These are phyloP conservation scores for Rhyacichthys aspro DNA, from an alignment of 2,797 vertebrate species.

Conservation along the genomic window DNA sequence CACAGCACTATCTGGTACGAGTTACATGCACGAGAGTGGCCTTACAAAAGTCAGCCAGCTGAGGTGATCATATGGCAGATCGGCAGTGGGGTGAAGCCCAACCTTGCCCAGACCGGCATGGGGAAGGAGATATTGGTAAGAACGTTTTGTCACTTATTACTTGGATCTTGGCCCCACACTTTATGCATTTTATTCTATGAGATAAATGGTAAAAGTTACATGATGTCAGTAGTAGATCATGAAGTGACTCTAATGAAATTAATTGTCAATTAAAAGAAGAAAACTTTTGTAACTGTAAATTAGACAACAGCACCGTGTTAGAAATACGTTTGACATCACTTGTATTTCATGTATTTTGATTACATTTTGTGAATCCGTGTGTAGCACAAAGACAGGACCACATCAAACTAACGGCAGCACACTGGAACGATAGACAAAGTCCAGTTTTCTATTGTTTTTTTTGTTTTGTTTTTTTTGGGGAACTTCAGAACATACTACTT, in stretches of 20 bases:
- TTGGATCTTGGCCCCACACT: neutral
- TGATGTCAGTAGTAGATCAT: neutral
- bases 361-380: neutral
- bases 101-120: conserved; percentile 96
- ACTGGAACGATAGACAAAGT: too few species aligned
- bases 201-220: neutral
- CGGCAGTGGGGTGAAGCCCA: conserved; percentile 95
- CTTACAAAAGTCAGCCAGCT: conserved; percentile 97
- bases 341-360: neutral
- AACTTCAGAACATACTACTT: too few species aligned
- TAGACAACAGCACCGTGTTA: neutral
- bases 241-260: neutral
- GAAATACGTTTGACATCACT: neutral
- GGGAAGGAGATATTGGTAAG: conserved; percentile 98
- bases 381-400: too few species aligned
- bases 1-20: conserved; percentile 98
- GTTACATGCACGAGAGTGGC: conserved; percentile 97
- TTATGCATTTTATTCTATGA: neutral
- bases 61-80: conserved; percentile 99
- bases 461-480: too few species aligned
- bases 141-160: conserved; percentile 10
- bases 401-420: too few species aligned
- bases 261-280: neutral
- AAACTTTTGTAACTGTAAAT: neutral
- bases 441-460: too few species aligned